Percentiles rank a stretch among this genome's conserved stretches.
Evolutionary conservation across 2,113 vertebrate species (phyloP).

Genomic region (Seriola rivoliana): DNA sequence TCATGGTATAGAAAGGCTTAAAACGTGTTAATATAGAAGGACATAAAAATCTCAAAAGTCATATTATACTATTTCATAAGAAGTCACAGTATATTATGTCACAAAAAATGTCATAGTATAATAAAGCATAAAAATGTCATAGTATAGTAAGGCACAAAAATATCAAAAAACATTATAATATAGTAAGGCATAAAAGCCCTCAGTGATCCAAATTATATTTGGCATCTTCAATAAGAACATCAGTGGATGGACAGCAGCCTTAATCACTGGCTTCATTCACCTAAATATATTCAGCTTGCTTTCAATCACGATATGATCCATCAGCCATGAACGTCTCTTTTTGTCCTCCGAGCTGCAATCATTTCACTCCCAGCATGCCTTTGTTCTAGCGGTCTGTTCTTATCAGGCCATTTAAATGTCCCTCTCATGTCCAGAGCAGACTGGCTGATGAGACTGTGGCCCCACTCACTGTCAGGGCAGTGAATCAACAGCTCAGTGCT

Average conservation of each 20-base stretch:
- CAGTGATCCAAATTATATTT: constrained; percentile 15
- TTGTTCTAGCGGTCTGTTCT: constrained; percentile 18
- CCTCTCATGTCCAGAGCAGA: constrained; percentile 28
- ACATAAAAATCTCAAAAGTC: no score
- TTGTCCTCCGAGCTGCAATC: constrained; percentile 46
- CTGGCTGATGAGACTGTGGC: constrained; percentile 16
- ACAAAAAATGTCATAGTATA: no score
- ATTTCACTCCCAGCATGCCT: constrained; percentile 21
- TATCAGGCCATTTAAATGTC: constrained; percentile 30
- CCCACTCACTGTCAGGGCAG: not conserved
- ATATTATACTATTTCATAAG: no score
- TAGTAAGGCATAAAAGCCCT: not conserved
- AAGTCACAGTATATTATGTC: no score
- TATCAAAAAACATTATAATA: no score
- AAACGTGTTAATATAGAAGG: no score
- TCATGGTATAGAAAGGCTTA: no score
- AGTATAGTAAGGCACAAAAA: no score
- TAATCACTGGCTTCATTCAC: constrained; percentile 22
- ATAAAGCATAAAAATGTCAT: no score
- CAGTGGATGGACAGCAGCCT: constrained; percentile 14
- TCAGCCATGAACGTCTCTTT: not conserved
- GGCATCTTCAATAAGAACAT: constrained; percentile 5
- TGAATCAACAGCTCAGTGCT: not conserved
- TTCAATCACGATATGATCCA: constrained; percentile 10
- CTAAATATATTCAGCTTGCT: not conserved